These are phyloP conservation scores for Bombus sylvicola DNA, from an alignment of 1,140 invertebrate genomes.

Conservation along the genomic window DNA sequence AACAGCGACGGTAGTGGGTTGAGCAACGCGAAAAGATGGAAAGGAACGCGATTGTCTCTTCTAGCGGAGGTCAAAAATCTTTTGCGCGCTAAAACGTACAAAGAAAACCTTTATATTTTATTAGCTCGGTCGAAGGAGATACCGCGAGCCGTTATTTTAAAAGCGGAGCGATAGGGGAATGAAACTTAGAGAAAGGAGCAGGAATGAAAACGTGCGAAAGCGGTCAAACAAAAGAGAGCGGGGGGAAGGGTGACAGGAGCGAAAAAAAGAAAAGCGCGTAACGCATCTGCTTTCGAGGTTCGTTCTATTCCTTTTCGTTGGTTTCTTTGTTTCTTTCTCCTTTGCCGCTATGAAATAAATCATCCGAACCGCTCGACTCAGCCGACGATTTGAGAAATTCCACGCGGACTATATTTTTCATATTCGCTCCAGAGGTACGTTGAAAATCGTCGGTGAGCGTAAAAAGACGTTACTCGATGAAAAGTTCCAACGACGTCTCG, in stretches of 20 bases:
- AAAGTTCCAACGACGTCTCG: neutral
- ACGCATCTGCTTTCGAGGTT: slow-evolving; percentile 25
- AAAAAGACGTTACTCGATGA: neutral
- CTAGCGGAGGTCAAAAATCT: neutral
- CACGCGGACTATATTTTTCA: neutral
- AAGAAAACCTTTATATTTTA: slow-evolving; percentile 18
- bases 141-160: neutral
- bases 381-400: too few relatives aligned
- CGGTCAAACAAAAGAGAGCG: neutral
- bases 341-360: neutral
- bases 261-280: neutral
- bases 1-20: neutral
- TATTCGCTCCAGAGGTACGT: neutral
- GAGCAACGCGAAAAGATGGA: neutral
- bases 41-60: slow-evolving; percentile 18
- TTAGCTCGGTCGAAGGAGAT: neutral
- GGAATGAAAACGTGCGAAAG: neutral
- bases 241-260: neutral
- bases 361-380: too few relatives aligned
- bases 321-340: neutral
- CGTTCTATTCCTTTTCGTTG: neutral
- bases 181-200: neutral
- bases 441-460: neutral
- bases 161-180: neutral
- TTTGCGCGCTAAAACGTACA: neutral